phyloP scores from a whole-genome alignment of 2,113 vertebrate genomes.

The Oreochromis tanganicae region DNA sequence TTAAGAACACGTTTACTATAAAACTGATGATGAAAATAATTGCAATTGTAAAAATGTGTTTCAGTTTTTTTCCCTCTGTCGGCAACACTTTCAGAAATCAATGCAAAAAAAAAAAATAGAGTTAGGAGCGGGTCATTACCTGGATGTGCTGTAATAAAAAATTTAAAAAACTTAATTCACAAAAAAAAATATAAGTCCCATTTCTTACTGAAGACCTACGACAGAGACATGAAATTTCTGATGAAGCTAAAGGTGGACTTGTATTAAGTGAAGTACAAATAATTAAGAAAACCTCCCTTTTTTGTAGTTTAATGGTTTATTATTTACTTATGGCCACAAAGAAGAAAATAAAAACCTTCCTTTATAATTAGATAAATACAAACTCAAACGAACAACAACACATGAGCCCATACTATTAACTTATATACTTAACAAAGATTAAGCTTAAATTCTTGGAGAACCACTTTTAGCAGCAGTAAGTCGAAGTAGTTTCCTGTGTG shows the following conservation, averaged over 20 bases:
- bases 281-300: neutral
- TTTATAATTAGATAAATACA: neutral
- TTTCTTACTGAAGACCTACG: rapidly evolving
- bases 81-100: neutral
- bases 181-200: neutral
- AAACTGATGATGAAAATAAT: neutral
- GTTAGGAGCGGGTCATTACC: rapidly evolving
- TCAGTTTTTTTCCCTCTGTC: rapidly evolving
- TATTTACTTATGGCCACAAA: neutral
- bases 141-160: too few species aligned
- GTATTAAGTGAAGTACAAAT: neutral
- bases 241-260: neutral
- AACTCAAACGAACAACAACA: neutral
- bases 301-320: neutral
- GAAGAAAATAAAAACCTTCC: neutral
- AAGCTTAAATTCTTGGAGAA: neutral
- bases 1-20: rapidly evolving
- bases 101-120: neutral
- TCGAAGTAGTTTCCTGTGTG: neutral
- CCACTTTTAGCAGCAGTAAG: neutral
- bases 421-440: neutral
- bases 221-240: neutral
- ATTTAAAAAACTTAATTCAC: neutral
- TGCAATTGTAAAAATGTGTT: neutral
- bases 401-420: rapidly evolving